Percentiles rank a stretch among this genome's conserved stretches.
These are phyloP conservation scores for Berghia stephanieae DNA, from an alignment of 1,140 invertebrate species.

Conservation along the genomic window DNA sequence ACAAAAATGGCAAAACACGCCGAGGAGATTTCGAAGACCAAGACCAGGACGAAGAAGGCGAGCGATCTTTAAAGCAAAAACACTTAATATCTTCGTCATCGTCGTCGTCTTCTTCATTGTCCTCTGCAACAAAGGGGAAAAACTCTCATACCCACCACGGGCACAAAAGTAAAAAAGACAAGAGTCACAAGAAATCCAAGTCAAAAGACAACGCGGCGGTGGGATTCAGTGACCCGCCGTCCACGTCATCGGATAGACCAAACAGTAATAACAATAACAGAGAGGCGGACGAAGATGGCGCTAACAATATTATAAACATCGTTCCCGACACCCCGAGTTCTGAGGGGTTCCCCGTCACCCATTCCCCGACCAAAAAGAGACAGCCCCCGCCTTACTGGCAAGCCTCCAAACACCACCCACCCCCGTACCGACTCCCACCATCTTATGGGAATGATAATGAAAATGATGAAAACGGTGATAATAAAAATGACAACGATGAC, in stretches of 20 bases:
- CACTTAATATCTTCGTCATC: background rate
- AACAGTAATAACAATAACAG: conserved; percentile 31
- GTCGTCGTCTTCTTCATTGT: no score
- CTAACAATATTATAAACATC: conserved; percentile 16
- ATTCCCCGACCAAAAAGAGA: no score
- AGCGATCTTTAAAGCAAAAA: background rate
- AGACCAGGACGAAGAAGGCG: background rate
- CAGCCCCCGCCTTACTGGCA: conserved; percentile 31
- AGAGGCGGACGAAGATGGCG: conserved; percentile 19
- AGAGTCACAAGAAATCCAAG: no score
- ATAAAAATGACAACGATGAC: conserved; percentile 29
- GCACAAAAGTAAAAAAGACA: no score
- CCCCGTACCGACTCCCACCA: conserved; percentile 46
- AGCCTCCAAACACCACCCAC: conserved; percentile 36
- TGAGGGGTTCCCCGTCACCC: conserved; percentile 22
- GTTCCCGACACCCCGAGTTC: background rate
- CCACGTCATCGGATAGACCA: conserved; percentile 30
- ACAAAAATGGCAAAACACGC: background rate
- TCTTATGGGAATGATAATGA: no score
- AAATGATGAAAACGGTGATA: no score
- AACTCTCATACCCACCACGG: no score
- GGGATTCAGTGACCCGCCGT: conserved; percentile 25
- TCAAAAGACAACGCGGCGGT: conserved; percentile 3
- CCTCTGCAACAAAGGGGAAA: no score
- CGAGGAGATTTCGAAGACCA: background rate